Conservation (phyloP, 2,113 vertebrate species). For the Eretmochelys imbricata region DNA sequence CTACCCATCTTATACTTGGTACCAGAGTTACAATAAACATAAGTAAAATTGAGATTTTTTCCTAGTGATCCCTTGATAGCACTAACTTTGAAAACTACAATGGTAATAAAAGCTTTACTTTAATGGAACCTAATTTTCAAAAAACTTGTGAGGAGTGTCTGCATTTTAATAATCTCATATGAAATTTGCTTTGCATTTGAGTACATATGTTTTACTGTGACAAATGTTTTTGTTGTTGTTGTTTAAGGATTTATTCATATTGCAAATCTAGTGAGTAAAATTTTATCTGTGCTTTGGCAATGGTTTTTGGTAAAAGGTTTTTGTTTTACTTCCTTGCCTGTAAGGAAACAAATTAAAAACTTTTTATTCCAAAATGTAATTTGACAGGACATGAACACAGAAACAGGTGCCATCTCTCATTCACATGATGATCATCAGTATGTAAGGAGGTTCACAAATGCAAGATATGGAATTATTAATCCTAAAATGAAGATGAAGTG, state of each 20-base stretch:
- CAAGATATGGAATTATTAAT: not conserved
- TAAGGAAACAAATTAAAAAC: not conserved
- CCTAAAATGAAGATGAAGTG: not conserved
- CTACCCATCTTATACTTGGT: too few species aligned
- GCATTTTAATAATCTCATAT: not conserved
- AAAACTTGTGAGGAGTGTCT: not conserved
- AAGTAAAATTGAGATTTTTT: not conserved
- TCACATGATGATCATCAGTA: not conserved
- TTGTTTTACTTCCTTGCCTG: not conserved
- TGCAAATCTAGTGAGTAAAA: not conserved
- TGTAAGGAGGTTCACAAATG: not conserved
- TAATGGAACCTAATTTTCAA: not conserved
- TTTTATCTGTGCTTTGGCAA: not conserved
- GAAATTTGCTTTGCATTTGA: not conserved
- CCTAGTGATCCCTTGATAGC: not conserved
- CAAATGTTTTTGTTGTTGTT: not conserved
- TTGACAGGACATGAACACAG: not conserved
- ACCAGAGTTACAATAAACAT: not conserved
- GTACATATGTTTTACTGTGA: not conserved
- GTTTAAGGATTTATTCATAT: not conserved
- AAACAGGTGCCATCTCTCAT: not conserved
- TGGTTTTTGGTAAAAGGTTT: not conserved
- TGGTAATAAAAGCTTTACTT: not conserved
- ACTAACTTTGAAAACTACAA: not conserved
- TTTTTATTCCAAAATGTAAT: not conserved